A percentile compares a stretch with the other conserved stretches of the same genome.
phyloP scores from a whole-genome alignment of 2,888 invertebrate species.

The Hartigia nigra region DNA sequence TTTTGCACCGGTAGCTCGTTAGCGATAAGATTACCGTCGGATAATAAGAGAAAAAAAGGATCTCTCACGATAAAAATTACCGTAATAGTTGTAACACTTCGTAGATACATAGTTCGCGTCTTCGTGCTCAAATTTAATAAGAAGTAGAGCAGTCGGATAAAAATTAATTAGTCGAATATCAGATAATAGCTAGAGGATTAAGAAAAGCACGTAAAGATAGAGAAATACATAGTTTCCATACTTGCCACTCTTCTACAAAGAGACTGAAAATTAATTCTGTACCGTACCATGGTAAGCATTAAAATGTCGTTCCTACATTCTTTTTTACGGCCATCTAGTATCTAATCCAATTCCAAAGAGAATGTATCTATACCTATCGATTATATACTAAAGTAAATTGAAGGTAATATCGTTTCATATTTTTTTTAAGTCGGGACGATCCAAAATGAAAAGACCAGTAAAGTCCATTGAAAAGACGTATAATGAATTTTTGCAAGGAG shows the following conservation, averaged over 20 bases:
- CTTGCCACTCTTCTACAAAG: not conserved
- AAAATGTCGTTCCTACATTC: not conserved
- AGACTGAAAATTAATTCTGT: not conserved
- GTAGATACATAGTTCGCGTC: not conserved
- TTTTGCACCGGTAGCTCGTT: slow-evolving; percentile 59
- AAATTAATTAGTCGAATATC: not conserved
- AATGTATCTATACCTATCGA: not conserved
- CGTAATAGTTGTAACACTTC: not conserved
- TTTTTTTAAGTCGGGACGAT: not conserved
- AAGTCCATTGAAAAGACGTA: not conserved
- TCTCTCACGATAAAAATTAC: not conserved
- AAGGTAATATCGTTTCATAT: not conserved
- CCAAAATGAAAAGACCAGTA: not conserved
- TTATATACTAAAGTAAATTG: not conserved
- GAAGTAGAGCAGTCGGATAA: not conserved
- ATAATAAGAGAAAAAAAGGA: not conserved
- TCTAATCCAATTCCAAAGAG: not conserved
- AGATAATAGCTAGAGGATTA: not conserved
- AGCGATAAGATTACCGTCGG: slow-evolving; percentile 1
- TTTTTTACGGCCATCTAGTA: not conserved
- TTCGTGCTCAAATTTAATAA: not conserved
- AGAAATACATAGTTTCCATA: not conserved
- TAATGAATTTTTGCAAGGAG: not conserved
- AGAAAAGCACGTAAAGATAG: not conserved
- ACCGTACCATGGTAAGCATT: not conserved